Percentiles rank a stretch among this genome's conserved stretches.
phyloP scores from a whole-genome alignment of 1,140 invertebrate species.

The Leptoteleia sp. region DNA sequence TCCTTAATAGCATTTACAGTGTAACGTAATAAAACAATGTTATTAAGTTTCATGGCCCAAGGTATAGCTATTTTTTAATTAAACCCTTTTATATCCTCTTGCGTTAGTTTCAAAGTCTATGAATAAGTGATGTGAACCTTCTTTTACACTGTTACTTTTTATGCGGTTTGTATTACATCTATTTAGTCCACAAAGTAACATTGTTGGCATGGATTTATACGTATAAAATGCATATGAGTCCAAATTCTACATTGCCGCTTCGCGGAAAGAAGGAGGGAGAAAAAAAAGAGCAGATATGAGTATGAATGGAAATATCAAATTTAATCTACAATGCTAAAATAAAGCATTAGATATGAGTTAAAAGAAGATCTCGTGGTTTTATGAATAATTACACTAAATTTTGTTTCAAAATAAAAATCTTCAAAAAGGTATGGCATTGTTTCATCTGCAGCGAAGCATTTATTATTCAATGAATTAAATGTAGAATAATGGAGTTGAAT shows the following conservation, averaged over 20 bases:
- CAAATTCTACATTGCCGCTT: too few relatives aligned
- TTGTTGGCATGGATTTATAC: neutral
- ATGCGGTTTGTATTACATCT: conserved; percentile 19
- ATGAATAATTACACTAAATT: conserved; percentile 10
- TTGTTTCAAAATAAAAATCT: neutral
- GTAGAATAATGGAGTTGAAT: too few relatives aligned
- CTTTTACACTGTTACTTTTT: conserved; percentile 22
- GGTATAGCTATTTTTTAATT: conserved; percentile 26
- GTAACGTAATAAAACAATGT: too few relatives aligned
- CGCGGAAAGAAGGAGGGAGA: neutral
- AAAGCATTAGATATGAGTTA: conserved; percentile 11
- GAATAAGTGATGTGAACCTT: conserved; percentile 28
- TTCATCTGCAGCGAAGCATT: too few relatives aligned
- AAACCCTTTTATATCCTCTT: conserved; percentile 15
- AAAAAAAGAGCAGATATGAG: neutral
- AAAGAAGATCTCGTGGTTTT: conserved; percentile 13
- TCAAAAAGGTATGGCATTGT: too few relatives aligned
- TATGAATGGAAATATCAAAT: conserved; percentile 34
- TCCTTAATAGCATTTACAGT: too few relatives aligned
- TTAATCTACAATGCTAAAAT: conserved; percentile 37
- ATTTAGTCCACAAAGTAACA: conserved; percentile 19
- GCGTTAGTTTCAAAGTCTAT: conserved; percentile 22
- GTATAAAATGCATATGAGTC: too few relatives aligned
- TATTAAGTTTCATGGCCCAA: conserved; percentile 8
- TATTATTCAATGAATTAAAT: too few relatives aligned